Evolutionary conservation across 2,113 vertebrate genomes (phyloP).

Genomic region (Hypomesus transpacificus): DNA sequence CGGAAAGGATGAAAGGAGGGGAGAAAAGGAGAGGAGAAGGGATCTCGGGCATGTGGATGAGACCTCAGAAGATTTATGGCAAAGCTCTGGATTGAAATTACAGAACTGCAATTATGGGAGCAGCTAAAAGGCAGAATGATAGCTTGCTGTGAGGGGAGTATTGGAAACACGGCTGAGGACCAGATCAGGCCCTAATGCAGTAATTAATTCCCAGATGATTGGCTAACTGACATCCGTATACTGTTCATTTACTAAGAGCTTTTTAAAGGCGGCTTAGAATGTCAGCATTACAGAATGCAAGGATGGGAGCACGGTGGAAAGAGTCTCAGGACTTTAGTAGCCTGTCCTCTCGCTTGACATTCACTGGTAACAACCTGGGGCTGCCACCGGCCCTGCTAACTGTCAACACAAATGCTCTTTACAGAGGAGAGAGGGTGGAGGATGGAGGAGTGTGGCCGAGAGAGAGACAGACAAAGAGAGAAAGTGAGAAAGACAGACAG

Average conservation of each 20-base stretch:
- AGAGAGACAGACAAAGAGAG: not conserved
- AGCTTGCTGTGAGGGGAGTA: not conserved
- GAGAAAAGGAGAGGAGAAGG: not conserved
- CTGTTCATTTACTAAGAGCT: slow-evolving; percentile 2
- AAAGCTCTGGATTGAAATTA: not conserved
- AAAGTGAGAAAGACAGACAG: not conserved
- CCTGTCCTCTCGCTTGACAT: no score
- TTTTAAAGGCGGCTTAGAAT: not conserved
- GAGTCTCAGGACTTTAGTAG: no score
- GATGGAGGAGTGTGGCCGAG: not conserved
- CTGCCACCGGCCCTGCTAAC: no score
- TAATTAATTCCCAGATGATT: slow-evolving; percentile 7
- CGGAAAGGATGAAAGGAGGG: no score
- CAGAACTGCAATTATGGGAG: slow-evolving; percentile 9
- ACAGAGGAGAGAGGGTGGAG: not conserved
- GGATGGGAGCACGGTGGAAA: not conserved
- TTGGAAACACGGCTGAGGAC: slow-evolving; percentile 1
- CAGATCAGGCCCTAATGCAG: not conserved
- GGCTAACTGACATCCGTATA: not conserved
- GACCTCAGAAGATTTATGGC: slow-evolving; percentile 2
- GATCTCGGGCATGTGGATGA: not conserved
- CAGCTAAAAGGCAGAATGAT: not conserved
- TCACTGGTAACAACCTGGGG: no score
- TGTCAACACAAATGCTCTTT: no score
- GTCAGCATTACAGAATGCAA: not conserved